phyloP scores from a whole-genome alignment of 2,797 vertebrate species.

The Lepus townsendii region DNA sequence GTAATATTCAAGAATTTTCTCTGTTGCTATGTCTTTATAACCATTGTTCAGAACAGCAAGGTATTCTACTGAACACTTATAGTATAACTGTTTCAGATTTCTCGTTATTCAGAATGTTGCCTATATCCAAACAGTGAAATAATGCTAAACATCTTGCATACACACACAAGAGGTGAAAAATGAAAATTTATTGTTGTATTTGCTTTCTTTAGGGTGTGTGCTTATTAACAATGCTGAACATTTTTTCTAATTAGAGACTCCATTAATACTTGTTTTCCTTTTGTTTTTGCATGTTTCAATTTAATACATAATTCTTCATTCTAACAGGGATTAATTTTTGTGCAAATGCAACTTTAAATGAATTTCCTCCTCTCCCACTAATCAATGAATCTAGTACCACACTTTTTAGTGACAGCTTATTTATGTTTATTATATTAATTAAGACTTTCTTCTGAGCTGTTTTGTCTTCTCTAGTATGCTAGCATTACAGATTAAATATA shows the following conservation, averaged over 20 bases:
- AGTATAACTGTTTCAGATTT: background rate
- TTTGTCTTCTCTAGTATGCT: conserved; percentile 12
- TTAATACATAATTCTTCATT: conserved; percentile 59
- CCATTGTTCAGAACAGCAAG: background rate
- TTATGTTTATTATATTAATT: conserved; percentile 40
- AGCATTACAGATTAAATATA: conserved; percentile 12
- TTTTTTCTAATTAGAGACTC: conserved; percentile 45
- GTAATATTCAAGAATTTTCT: conserved; percentile 44
- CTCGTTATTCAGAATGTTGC: conserved; percentile 11
- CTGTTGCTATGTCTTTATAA: background rate
- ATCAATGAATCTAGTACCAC: background rate
- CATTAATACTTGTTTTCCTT: conserved; percentile 45
- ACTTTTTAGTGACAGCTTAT: background rate
- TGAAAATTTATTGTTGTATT: background rate
- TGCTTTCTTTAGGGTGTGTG: conserved; percentile 26
- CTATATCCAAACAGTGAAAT: conserved; percentile 15
- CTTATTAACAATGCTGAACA: background rate
- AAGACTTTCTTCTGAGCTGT: background rate
- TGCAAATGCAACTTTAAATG: conserved; percentile 22
- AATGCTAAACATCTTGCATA: background rate
- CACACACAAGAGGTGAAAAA: background rate
- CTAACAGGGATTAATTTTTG: conserved; percentile 45
- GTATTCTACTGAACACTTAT: background rate
- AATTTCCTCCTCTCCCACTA: background rate
- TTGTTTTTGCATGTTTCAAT: conserved; percentile 40